Conservation (phyloP, 2,797 vertebrate species). For the Dallia pectoralis region DNA sequence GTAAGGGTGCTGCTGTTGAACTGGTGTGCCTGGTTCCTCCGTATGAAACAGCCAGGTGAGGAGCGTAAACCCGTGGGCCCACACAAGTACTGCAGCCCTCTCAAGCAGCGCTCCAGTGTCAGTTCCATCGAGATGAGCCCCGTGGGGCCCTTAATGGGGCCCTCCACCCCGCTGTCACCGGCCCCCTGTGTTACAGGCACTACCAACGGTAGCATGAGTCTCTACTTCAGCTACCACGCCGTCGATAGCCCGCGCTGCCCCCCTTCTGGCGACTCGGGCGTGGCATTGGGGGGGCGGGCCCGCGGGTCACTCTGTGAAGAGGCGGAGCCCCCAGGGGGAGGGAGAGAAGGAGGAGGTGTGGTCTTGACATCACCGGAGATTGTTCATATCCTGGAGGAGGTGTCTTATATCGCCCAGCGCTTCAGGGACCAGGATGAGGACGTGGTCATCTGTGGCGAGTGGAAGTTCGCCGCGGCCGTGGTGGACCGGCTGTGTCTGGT, state of each 20-base stretch:
- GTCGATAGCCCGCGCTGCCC: slow-evolving; percentile 78
- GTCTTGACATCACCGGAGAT: slow-evolving; percentile 75
- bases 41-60: slow-evolving; percentile 89
- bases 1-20: slow-evolving; percentile 84
- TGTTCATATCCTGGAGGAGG: slow-evolving; percentile 85
- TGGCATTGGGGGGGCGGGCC: slow-evolving; percentile 69
- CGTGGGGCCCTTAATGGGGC: slow-evolving; percentile 63
- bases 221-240: slow-evolving; percentile 78
- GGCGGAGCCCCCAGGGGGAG: slow-evolving; percentile 52
- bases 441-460: slow-evolving; percentile 87
- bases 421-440: slow-evolving; percentile 86
- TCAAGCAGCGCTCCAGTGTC: slow-evolving; percentile 73
- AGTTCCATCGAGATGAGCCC: slow-evolving; percentile 82
- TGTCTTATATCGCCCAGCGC: slow-evolving; percentile 83
- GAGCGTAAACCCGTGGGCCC: slow-evolving; percentile 57
- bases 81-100: slow-evolving; percentile 64
- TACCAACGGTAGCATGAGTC: slow-evolving; percentile 80
- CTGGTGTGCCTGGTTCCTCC: slow-evolving; percentile 92
- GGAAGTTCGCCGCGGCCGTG: slow-evolving; percentile 92
- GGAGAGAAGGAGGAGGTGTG: slow-evolving; percentile 50
- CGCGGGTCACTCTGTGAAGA: slow-evolving; percentile 69
- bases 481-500: slow-evolving; percentile 90
- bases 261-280: slow-evolving; percentile 76
- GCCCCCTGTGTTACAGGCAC: slow-evolving; percentile 67
- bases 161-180: slow-evolving; percentile 58